A percentile compares a stretch with the other conserved stretches of the same genome.
Conservation (phyloP, 2,113 vertebrate species). For the Danio rerio region DNA sequence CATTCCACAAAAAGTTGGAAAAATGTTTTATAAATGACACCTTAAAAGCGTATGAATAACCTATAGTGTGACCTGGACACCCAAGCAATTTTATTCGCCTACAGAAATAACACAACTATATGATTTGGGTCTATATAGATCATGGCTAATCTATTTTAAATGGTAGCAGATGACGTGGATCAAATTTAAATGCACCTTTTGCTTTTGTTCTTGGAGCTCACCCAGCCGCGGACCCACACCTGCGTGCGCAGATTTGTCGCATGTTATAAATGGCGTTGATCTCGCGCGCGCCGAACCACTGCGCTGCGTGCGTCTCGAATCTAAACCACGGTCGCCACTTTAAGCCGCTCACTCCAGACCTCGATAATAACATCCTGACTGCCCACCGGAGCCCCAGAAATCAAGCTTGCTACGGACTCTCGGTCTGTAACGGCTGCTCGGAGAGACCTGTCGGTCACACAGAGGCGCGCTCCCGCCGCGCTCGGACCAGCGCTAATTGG, state of each 20-base stretch:
- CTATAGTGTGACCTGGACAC: not conserved
- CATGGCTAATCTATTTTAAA: not conserved
- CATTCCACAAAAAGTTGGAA: too few relatives aligned
- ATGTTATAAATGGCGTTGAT: slow-evolving; percentile 42
- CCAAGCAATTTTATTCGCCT: not conserved
- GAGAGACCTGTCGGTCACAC: slow-evolving; percentile 29
- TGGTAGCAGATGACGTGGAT: not conserved
- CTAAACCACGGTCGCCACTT: slow-evolving; percentile 19
- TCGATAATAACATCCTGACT: slow-evolving; percentile 53
- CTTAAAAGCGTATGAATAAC: too few relatives aligned
- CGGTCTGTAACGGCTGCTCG: slow-evolving; percentile 3
- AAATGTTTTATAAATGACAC: too few relatives aligned
- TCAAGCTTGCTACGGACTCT: slow-evolving; percentile 34
- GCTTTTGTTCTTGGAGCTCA: slow-evolving; percentile 36
- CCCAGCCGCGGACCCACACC: slow-evolving; percentile 19
- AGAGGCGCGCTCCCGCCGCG: not conserved
- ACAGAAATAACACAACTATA: not conserved
- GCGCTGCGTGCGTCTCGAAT: slow-evolving; percentile 13
- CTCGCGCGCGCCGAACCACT: not conserved
- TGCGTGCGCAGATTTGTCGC: slow-evolving; percentile 1
- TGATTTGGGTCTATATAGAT: not conserved
- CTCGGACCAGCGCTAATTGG: slow-evolving; percentile 51
- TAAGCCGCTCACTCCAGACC: slow-evolving; percentile 49
- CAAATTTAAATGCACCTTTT: not conserved
- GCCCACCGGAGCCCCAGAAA: slow-evolving; percentile 44